Evolutionary conservation across 2,888 invertebrate genomes (phyloP).

Genomic region (Himalopsyche tibetana): DNA sequence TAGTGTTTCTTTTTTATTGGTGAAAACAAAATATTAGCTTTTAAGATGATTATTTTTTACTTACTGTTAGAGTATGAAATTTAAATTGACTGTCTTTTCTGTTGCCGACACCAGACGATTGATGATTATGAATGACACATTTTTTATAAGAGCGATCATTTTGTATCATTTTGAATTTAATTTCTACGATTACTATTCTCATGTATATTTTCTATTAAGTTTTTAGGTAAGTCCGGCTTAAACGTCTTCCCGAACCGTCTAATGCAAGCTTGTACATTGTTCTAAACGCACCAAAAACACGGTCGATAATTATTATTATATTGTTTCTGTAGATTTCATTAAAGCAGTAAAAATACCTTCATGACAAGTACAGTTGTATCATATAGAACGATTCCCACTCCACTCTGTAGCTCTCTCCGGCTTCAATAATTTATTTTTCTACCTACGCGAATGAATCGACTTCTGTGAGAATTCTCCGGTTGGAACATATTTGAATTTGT

Average conservation of each 20-base stretch:
- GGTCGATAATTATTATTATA: background rate
- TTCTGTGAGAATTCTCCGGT: too few species aligned
- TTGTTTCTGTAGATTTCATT: background rate
- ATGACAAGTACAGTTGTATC: background rate
- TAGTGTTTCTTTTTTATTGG: background rate
- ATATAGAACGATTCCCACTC: too few species aligned
- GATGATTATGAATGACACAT: constrained; percentile 15
- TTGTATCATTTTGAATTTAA: constrained; percentile 2
- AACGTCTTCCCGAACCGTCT: constrained; percentile 52
- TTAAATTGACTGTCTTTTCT: background rate
- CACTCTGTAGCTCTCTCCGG: too few species aligned
- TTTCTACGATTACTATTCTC: constrained; percentile 10
- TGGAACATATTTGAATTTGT: too few species aligned
- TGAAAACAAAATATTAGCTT: background rate
- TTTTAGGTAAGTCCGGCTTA: constrained; percentile 49
- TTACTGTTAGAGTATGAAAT: background rate
- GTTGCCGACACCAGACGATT: background rate
- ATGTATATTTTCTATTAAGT: constrained; percentile 47
- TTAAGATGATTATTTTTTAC: constrained; percentile 23
- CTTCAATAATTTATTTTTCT: too few species aligned
- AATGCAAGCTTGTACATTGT: background rate
- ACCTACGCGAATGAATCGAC: too few species aligned
- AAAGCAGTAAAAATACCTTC: background rate
- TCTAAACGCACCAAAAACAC: constrained; percentile 19
- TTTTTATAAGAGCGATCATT: background rate